Conservation (phyloP, 2,888 invertebrate genomes). For the Melanostoma mellinum region DNA sequence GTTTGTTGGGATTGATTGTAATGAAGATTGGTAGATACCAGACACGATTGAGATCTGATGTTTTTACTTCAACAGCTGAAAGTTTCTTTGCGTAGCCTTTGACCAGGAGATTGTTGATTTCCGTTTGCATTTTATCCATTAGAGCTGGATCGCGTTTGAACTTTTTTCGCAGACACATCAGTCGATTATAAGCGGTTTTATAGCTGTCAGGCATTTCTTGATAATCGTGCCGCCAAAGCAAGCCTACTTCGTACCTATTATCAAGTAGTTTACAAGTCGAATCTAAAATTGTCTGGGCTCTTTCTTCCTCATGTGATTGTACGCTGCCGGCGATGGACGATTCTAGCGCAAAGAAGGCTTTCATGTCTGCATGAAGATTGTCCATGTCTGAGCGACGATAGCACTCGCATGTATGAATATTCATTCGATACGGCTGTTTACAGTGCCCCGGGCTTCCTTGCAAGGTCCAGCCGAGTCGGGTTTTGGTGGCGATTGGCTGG, state of each 20-base stretch:
- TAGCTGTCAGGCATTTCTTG: too few species aligned
- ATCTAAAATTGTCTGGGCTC: too few species aligned
- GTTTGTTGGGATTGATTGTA: conserved; percentile 73
- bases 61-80: not conserved
- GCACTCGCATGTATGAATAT: not conserved
- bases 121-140: not conserved
- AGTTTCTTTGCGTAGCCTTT: conserved; percentile 23
- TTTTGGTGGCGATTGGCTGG: conserved; percentile 31
- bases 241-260: too few species aligned
- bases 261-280: too few species aligned
- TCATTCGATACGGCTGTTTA: not conserved
- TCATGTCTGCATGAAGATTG: too few species aligned
- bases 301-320: too few species aligned
- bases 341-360: too few species aligned
- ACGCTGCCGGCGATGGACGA: too few species aligned
- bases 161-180: not conserved
- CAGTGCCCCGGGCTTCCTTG: not conserved
- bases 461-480: conserved; percentile 20
- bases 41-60: not conserved
- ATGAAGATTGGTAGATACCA: conserved; percentile 9
- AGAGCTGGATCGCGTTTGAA: conserved; percentile 13
- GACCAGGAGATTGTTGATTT: conserved; percentile 16
- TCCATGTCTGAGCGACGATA: not conserved
- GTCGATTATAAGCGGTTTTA: conserved; percentile 31
- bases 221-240: too few species aligned